Evolutionary conservation across 1,140 invertebrate species (phyloP).

Genomic region (Drosophila sucinea): DNA sequence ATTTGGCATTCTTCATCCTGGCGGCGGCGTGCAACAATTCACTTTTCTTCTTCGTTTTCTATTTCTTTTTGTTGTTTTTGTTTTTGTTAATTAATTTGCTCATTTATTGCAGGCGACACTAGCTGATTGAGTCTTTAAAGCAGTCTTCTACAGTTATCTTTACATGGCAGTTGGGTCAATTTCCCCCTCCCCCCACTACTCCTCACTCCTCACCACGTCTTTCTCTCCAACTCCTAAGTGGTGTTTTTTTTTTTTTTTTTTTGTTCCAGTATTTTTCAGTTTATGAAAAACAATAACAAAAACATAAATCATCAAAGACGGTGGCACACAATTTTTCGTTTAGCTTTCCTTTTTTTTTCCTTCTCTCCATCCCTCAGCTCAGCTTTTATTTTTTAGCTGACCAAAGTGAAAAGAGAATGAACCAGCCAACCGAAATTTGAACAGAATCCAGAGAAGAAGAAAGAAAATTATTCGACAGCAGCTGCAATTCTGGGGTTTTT

Average conservation of each 20-base stretch:
- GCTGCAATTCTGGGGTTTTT: conserved; percentile 61
- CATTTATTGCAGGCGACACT: conserved; percentile 62
- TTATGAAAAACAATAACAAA: conserved; percentile 76
- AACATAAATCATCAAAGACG: conserved; percentile 69
- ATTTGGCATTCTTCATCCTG: conserved; percentile 32
- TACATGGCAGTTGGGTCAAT: conserved; percentile 35
- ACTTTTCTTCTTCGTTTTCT: conserved; percentile 72
- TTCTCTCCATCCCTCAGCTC: no score
- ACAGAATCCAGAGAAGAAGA: conserved; percentile 20
- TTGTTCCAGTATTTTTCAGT: conserved; percentile 19
- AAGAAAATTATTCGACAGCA: conserved; percentile 42
- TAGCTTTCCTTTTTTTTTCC: conserved; percentile 18
- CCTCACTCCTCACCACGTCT: no score
- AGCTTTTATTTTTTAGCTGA: conserved; percentile 49
- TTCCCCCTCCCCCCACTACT: neutral
- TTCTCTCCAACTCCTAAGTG: conserved; percentile 14
- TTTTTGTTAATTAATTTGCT: conserved; percentile 78
- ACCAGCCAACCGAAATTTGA: conserved; percentile 29
- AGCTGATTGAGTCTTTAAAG: conserved; percentile 65
- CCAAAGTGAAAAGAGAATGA: conserved; percentile 50
- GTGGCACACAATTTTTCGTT: conserved; percentile 56
- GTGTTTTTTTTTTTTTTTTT: conserved; percentile 26
- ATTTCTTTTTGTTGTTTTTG: conserved; percentile 69
- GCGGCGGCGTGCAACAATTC: conserved; percentile 73
- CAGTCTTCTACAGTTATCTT: conserved; percentile 51